Conservation (phyloP, 2,888 invertebrate genomes). For the Eugnorisma glareosa region DNA sequence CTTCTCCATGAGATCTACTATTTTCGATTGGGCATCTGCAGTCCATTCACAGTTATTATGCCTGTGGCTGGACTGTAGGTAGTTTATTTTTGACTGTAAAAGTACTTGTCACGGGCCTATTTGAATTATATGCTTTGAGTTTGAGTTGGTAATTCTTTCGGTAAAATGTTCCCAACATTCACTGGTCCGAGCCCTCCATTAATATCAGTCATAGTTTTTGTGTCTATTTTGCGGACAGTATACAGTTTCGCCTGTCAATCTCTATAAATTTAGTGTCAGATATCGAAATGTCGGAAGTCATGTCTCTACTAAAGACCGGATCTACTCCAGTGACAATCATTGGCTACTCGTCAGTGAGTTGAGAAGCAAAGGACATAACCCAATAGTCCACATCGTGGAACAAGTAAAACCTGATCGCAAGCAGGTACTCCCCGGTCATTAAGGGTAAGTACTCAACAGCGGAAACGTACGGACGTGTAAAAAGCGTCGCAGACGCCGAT, state of each 20-base stretch:
- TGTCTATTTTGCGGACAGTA: neutral
- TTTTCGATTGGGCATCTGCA: too few species aligned
- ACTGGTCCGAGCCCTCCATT: neutral
- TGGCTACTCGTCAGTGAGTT: slow-evolving; percentile 53
- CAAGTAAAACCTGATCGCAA: slow-evolving; percentile 73
- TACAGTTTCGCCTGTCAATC: neutral
- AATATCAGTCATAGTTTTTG: neutral
- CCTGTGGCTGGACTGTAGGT: too few species aligned
- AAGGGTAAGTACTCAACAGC: slow-evolving; percentile 72
- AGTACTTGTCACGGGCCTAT: too few species aligned
- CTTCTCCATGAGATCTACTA: too few species aligned
- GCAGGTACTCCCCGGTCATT: slow-evolving; percentile 69
- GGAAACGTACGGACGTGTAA: slow-evolving; percentile 63
- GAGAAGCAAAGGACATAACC: slow-evolving; percentile 72
- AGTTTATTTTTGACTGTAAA: too few species aligned
- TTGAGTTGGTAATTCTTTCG: neutral
- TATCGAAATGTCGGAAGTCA: slow-evolving; percentile 4
- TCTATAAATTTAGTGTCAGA: neutral
- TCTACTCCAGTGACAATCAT: slow-evolving; percentile 30
- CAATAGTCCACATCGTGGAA: slow-evolving; percentile 77
- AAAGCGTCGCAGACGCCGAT: slow-evolving; percentile 38
- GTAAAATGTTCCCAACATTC: neutral
- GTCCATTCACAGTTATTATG: too few species aligned
- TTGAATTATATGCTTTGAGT: too few species aligned
- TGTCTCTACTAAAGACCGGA: slow-evolving; percentile 19